Base-by-base conservation (phyloP, 2,888 invertebrate species). In the Rhingia rostrata region DNA sequence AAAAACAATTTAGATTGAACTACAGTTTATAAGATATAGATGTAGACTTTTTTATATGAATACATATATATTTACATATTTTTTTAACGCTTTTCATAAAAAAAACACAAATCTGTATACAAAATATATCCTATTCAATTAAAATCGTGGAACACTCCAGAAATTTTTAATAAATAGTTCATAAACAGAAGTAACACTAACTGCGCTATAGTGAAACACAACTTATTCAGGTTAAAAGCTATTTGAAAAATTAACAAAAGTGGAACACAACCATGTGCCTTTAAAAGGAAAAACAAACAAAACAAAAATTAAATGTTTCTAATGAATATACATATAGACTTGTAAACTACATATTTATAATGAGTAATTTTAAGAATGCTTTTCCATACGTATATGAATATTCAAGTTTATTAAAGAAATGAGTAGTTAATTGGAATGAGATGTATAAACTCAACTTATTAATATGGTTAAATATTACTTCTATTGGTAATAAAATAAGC, bases 261-360 rank as follows among this genome's bases (percentile, higher is more conserved):
- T 78, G 56, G 22, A 84, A 79, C 53, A 84, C 47, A 80, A 75
- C 66, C 37, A 84, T 47, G 84, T 84, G 84, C 84, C 84, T 84
- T 84, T 72, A 41, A 70, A 66, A 80, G 84, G 84, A 69, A 70
- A 56, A 54, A 0, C 67, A 69, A 61, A 58, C 22, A 49, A 72
- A 53, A 64, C 6, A 41, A 80, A 79, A 32, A 22, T 1, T 22
- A 22, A 22, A 22, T 22, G 22, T 22, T 22, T 22, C 22, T 22
- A 22, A 22, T 22, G 22, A 22, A 22, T 22, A 22, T 12, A 39
- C 30, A 70, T 10, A 78, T 60, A 35, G 45, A 79, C 60, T 53
- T 79, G 66, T 74, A 63, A 54, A 69, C 63, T 70, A 33, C 14
- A 22, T 74, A 73, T 81, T 81, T 77, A 77, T 22, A 22, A 22